Percentiles rank a stretch among this genome's conserved stretches.
Evolutionary conservation across 92 coral and sea anemone species (phyloP).

Genomic region (Zoanthus sansibaricus): DNA sequence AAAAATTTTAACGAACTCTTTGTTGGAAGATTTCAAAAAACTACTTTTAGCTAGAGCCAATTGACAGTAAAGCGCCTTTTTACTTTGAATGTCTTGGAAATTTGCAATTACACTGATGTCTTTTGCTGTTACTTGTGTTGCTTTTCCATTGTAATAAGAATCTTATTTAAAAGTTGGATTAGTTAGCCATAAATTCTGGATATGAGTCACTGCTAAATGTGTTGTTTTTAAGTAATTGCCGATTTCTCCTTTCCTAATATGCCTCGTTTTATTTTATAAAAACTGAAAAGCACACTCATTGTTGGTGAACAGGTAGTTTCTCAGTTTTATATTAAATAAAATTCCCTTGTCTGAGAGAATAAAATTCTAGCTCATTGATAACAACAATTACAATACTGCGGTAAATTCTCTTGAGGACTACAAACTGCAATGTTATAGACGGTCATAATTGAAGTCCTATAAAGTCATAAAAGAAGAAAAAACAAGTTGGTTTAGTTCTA

Average conservation of each 20-base stretch:
- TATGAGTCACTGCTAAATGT: not conserved
- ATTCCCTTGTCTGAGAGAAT: not conserved
- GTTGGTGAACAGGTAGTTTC: not conserved
- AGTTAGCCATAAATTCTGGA: not conserved
- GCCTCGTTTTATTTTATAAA: not conserved
- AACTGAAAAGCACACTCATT: not conserved
- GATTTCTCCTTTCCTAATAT: not conserved
- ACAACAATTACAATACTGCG: not conserved
- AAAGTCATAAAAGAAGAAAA: not conserved
- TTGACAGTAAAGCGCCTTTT: not conserved
- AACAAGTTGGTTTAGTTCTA: constrained; percentile 4
- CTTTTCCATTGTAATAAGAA: not conserved
- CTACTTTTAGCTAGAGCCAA: not conserved
- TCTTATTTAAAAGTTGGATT: not conserved
- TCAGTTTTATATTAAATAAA: not conserved
- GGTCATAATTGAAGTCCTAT: not conserved
- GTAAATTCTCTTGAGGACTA: not conserved
- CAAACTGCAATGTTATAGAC: not conserved
- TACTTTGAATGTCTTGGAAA: not conserved
- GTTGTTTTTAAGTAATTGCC: not conserved
- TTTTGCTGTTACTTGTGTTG: not conserved
- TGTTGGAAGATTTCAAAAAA: not conserved
- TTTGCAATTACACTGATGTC: not conserved
- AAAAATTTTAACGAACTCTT: not conserved
- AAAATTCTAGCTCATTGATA: not conserved